Percentiles rank a stretch among this genome's conserved stretches.
phyloP scores from a whole-genome alignment of 2,888 invertebrate genomes.

The Mesorhabditis spiculigera region DNA sequence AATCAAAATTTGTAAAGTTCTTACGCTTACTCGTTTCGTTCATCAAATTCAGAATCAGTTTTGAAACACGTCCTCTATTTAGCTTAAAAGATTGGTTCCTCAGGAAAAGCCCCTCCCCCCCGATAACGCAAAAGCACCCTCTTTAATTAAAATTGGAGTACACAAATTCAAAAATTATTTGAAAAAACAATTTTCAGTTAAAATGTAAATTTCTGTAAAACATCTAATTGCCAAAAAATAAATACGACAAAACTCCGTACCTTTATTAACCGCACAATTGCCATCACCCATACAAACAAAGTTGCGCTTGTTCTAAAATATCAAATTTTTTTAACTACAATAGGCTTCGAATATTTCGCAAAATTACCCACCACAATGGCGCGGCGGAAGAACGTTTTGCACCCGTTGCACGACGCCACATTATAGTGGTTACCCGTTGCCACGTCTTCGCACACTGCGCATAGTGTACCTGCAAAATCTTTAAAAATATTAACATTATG shows the following conservation, averaged over 20 bases:
- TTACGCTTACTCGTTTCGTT: too few species aligned
- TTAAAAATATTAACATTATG: too few species aligned
- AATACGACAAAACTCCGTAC: conserved; percentile 14
- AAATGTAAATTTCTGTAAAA: too few species aligned
- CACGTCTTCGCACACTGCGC: conserved; percentile 53
- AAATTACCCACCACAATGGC: conserved; percentile 9
- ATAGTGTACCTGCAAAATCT: conserved; percentile 43
- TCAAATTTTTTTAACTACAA: background rate
- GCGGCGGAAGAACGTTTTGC: conserved; percentile 13
- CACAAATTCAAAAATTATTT: too few species aligned
- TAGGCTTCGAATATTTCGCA: background rate
- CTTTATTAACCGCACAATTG: conserved; percentile 54
- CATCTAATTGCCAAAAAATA: background rate
- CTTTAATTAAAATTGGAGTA: too few species aligned
- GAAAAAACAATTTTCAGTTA: too few species aligned
- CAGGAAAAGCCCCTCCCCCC: too few species aligned
- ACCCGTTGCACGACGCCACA: conserved; percentile 15
- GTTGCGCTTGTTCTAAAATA: conserved; percentile 52
- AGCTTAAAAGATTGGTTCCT: too few species aligned
- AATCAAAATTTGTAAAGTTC: too few species aligned
- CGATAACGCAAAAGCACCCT: too few species aligned
- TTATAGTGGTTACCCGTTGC: conserved; percentile 56
- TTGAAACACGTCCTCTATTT: too few species aligned
- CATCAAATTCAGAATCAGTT: too few species aligned
- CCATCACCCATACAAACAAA: conserved; percentile 53